Base-by-base conservation (phyloP, 2,113 vertebrate species). In the Lamprologus speciosus region DNA sequence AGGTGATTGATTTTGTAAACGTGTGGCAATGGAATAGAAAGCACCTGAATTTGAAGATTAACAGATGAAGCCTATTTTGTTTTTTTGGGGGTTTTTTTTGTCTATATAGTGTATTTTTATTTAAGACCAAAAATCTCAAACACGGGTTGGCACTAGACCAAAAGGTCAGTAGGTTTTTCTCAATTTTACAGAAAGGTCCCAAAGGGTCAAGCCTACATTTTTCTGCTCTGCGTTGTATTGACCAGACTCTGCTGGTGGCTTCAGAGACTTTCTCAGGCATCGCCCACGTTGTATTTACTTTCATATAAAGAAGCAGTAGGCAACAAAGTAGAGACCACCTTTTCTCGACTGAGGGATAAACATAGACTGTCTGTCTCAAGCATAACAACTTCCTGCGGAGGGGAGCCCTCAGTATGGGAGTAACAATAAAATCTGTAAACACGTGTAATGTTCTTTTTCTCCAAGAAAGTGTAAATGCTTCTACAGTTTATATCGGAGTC, bases 81-180 rank as follows among this genome's bases (percentile, higher is more conserved):
- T 45, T 28, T 57, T 21, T 51, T 0, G 7, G 2, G 2, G 6
- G 1, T 1, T 7, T 0, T 4, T 35, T 23, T 68, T 17, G 68
- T 28, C 21, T 28, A 28, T 47, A 75, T 28, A n/a, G 26, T 78
- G 16, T 78, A n/a, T 78, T 50, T 75, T 78, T 28, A 78, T 17
- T 31, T 19, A 28, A 31, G 26, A 78, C 16, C 23, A 78, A 31
- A 50, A 50, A n/a, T 50, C 45, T 78, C 42, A 78, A 78, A 50
- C 45, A 11, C 3, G 1, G 45, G 10, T 50, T 50, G 17, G 10
- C 26, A 31, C 45, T 28, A 50, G 23, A 75, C 23, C 9, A 78
- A 50, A 50, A 12, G 5, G 45, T 78, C 16, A 51, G 42, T 78
- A 31, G 16, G 11, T 31, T 78, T 78, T 28, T 75, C 9, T 75